These are phyloP conservation scores for Aurelia aurita complex sp. Pacific DNA, from an alignment of 30 jellyfish, hydroid and myxozoan genomes.

Conservation along the genomic window DNA sequence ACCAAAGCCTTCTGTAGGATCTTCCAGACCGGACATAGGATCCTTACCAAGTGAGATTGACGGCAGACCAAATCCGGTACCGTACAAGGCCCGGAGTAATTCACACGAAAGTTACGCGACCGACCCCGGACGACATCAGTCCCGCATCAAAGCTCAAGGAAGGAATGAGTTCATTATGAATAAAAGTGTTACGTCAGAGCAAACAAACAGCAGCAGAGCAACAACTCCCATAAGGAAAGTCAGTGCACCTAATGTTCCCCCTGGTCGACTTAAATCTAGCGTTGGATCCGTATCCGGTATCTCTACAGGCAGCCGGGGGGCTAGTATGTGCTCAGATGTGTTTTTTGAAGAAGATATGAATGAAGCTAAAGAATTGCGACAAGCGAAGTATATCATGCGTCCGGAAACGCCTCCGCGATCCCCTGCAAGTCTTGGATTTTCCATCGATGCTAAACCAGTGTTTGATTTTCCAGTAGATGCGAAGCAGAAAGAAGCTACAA, in stretches of 20 bases:
- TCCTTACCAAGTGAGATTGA: slow-evolving; percentile 18
- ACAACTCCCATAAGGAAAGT: slow-evolving; percentile 12
- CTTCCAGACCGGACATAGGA: background rate
- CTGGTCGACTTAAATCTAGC: slow-evolving; percentile 32
- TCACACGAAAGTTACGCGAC: slow-evolving; percentile 38
- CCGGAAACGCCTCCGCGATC: slow-evolving; percentile 90
- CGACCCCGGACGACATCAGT: slow-evolving; percentile 34
- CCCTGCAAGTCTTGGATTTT: slow-evolving; percentile 78
- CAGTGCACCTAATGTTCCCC: background rate
- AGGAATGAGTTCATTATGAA: background rate
- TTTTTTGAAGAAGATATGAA: slow-evolving; percentile 37
- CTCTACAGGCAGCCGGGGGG: slow-evolving; percentile 51
- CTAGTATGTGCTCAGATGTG: slow-evolving; percentile 50
- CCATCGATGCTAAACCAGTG: background rate
- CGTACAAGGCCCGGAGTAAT: slow-evolving; percentile 31
- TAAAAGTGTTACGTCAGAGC: slow-evolving; percentile 7
- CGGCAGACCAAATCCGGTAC: background rate
- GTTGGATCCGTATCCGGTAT: slow-evolving; percentile 31
- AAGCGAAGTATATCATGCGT: slow-evolving; percentile 15
- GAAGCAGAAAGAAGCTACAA: background rate
- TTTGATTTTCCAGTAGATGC: slow-evolving; percentile 66
- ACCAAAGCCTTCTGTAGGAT: background rate
- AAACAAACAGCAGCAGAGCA: background rate
- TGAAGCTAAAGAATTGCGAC: background rate
- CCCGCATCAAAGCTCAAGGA: slow-evolving; percentile 14